Percentiles rank a stretch among this genome's conserved stretches.
phyloP scores from a whole-genome alignment of 2,888 invertebrate species.

The Athrips mouffetella region DNA sequence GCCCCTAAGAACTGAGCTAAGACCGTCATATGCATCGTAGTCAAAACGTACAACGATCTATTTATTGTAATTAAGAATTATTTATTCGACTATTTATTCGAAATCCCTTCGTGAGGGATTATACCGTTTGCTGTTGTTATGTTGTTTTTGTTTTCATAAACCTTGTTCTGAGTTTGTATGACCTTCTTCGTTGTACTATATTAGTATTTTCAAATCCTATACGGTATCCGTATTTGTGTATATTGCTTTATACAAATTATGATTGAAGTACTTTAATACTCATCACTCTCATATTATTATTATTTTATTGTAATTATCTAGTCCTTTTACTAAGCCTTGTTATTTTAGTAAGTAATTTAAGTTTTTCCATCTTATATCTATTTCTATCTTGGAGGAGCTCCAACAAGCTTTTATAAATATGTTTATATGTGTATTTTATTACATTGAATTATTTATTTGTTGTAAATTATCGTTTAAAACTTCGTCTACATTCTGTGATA shows the following conservation, averaged over 20 bases:
- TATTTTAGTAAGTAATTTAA: conserved; percentile 24
- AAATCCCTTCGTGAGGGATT: conserved; percentile 59
- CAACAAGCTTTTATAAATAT: conserved; percentile 9
- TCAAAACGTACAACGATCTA: conserved; percentile 39
- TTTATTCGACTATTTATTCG: conserved; percentile 64
- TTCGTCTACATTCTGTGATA: conserved; percentile 15
- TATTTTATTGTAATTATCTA: conserved; percentile 49
- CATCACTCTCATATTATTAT: conserved; percentile 27
- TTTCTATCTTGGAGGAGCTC: too few relatives aligned
- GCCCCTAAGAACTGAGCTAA: conserved; percentile 36
- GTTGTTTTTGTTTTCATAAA: conserved; percentile 66
- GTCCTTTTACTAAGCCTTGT: conserved; percentile 55
- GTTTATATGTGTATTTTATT: conserved; percentile 25
- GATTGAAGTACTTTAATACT: conserved; percentile 21
- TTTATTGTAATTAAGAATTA: conserved; percentile 62
- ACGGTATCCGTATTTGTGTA: conserved; percentile 76
- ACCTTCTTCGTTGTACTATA: conserved; percentile 60
- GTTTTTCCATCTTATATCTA: conserved; percentile 1
- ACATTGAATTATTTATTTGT: too few relatives aligned
- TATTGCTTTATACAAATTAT: conserved; percentile 52
- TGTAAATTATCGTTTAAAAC: conserved; percentile 2
- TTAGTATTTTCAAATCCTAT: conserved; percentile 64
- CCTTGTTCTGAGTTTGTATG: conserved; percentile 69
- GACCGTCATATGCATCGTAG: conserved; percentile 31
- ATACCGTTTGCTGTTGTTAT: conserved; percentile 32